phyloP scores from a whole-genome alignment of 2,888 invertebrate genomes.

The Alitta virens region DNA sequence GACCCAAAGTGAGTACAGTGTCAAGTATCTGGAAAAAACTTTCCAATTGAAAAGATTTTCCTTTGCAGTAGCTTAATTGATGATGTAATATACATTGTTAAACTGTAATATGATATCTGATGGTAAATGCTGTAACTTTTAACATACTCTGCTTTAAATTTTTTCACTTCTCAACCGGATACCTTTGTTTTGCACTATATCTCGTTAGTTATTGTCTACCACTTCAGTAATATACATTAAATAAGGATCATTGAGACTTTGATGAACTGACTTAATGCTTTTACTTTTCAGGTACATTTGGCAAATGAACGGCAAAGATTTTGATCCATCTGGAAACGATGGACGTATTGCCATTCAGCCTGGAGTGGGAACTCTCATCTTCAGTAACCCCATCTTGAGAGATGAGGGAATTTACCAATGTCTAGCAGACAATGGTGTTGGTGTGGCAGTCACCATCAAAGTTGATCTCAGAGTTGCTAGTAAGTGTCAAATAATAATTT shows the following conservation, averaged over 20 bases:
- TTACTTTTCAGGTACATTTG: constrained; percentile 28
- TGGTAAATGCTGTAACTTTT: too few relatives aligned
- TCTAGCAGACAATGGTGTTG: constrained; percentile 65
- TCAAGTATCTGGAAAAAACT: neutral
- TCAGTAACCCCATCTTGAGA: constrained; percentile 82
- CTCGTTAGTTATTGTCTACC: neutral
- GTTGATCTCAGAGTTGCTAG: constrained; percentile 17
- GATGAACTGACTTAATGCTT: neutral
- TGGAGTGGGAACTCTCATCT: constrained; percentile 82
- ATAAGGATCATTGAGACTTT: neutral
- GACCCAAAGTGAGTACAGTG: constrained; percentile 77
- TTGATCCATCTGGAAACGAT: constrained; percentile 91
- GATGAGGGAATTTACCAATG: constrained; percentile 95
- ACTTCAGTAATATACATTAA: neutral
- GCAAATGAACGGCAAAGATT: constrained; percentile 59
- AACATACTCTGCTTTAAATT: too few relatives aligned
- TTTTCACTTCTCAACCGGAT: too few relatives aligned
- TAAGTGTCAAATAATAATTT: too few relatives aligned
- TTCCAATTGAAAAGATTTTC: neutral
- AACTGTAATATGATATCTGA: too few relatives aligned
- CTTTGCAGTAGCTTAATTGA: neutral
- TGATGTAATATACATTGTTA: too few relatives aligned
- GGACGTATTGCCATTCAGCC: constrained; percentile 91
- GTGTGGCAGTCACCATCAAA: constrained; percentile 23
- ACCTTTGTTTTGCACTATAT: too few relatives aligned